phyloP scores from a whole-genome alignment of 2,113 vertebrate genomes.

The Callocephalon fimbriatum region DNA sequence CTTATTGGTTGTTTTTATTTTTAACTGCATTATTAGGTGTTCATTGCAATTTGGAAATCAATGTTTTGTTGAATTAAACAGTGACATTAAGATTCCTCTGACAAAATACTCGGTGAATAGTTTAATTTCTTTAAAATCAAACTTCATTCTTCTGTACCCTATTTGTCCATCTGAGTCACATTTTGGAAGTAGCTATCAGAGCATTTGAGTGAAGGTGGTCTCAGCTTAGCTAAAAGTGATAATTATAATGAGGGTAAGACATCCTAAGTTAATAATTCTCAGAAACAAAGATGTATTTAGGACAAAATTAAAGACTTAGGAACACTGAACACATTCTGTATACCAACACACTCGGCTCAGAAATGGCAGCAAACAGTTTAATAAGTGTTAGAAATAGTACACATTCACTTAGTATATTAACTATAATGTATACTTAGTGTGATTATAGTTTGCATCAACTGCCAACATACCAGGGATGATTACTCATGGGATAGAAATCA shows the following conservation, averaged over 20 bases:
- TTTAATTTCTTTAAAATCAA: not conserved
- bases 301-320: not conserved
- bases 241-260: not conserved
- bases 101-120: not conserved
- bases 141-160: not conserved
- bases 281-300: not conserved
- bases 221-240: not conserved
- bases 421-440: not conserved
- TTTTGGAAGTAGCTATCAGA: not conserved
- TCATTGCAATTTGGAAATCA: not conserved
- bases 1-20: not conserved
- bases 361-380: not conserved
- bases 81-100: not conserved
- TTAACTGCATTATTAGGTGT: not conserved
- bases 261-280: not conserved
- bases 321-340: not conserved
- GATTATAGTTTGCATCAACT: not conserved
- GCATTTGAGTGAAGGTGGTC: not conserved
- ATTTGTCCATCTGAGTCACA: not conserved
- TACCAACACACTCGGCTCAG: accelerated
- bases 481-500: not conserved
- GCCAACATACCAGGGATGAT: not conserved
- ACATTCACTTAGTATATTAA: not conserved
- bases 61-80: not conserved
- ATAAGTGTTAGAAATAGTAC: not conserved